These are phyloP conservation scores for Eupithecia inturbata DNA, from an alignment of 2,888 invertebrate species.

Conservation along the genomic window DNA sequence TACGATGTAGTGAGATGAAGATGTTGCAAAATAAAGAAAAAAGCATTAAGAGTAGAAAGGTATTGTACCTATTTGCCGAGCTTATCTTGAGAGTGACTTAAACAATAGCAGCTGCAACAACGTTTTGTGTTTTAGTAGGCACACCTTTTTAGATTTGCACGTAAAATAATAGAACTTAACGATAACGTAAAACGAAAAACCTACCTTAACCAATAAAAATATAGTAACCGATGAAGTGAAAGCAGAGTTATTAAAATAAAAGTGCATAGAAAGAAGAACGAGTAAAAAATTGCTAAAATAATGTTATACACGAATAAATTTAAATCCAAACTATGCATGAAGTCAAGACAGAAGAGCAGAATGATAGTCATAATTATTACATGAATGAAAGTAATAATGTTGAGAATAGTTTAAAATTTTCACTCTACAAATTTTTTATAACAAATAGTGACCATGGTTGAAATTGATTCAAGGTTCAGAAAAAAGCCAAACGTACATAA, in stretches of 20 bases:
- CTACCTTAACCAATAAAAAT: conserved; percentile 17
- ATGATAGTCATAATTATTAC: neutral
- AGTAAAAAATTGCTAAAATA: conserved; percentile 18
- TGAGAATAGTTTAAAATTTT: neutral
- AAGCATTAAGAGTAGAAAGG: conserved; percentile 73
- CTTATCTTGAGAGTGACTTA: conserved; percentile 82
- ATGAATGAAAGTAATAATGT: neutral
- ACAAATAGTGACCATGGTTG: neutral
- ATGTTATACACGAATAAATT: neutral
- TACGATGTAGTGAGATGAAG: conserved; percentile 34
- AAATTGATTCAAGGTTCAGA: neutral
- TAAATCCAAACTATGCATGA: neutral
- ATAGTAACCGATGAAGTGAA: conserved; percentile 14
- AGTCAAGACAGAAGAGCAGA: neutral
- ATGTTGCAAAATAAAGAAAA: conserved; percentile 61
- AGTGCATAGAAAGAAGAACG: conserved; percentile 16
- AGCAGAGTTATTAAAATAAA: conserved; percentile 7
- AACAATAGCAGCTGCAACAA: conserved; percentile 84
- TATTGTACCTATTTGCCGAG: conserved; percentile 81
- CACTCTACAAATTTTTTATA: neutral
- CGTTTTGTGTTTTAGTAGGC: conserved; percentile 66
- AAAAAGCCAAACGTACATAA: neutral
- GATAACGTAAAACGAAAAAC: neutral
- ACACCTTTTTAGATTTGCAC: conserved; percentile 43
- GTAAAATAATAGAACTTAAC: neutral